Base-by-base conservation (phyloP, 1,140 invertebrate genomes). In the Phenacoccus solenopsis region DNA sequence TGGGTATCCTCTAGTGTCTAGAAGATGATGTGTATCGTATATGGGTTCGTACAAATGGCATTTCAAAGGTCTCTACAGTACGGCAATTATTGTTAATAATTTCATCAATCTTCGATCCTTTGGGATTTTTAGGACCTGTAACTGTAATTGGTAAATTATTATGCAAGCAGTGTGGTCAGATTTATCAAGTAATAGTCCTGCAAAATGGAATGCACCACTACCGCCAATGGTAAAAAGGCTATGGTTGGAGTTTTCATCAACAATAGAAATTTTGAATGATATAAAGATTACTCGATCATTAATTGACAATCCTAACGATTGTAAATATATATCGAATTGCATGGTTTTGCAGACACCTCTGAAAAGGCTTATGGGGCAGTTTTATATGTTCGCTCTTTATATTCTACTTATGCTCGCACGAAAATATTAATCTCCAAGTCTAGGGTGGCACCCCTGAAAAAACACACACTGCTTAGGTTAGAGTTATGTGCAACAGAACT, bases 121-220 rank as follows among this genome's bases (percentile, higher is more conserved):
- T n/a, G n/a, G n/a, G n/a, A n/a, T 0, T 80, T 78, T 67, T 79
- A 81, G 73, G 77, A 69, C 57, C 81, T 0, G 73, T 76, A 1
- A 81, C 81, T 21, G 70, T 78, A 0, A 76, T 78, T 1, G 75
- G 76, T 12, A 82, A 82, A 75, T 77, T 82, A 70, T 82, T 0
- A 76, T 83, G n/a, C 81, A 83, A 75, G 72, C 76, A 30, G 38
- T 82, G 4, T n/a, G n/a, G n/a, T n/a, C n/a, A n/a, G n/a, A n/a
- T n/a, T n/a, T n/a, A n/a, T n/a, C n/a, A n/a, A 80, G 80, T 80
- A 28, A 75, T 16, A 9, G 70, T 16, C 70, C 75, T 9, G 10
- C 75, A 4, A 73, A 72, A 4, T 82, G 80, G 80, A 80, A 82
- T 70, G 70, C 73, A 78, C 16, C 78, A 4, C 25, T 80, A 5